Percentiles rank a stretch among this genome's conserved stretches.
Evolutionary conservation across 2,888 invertebrate species (phyloP).

Genomic region (Prosapia bicincta): DNA sequence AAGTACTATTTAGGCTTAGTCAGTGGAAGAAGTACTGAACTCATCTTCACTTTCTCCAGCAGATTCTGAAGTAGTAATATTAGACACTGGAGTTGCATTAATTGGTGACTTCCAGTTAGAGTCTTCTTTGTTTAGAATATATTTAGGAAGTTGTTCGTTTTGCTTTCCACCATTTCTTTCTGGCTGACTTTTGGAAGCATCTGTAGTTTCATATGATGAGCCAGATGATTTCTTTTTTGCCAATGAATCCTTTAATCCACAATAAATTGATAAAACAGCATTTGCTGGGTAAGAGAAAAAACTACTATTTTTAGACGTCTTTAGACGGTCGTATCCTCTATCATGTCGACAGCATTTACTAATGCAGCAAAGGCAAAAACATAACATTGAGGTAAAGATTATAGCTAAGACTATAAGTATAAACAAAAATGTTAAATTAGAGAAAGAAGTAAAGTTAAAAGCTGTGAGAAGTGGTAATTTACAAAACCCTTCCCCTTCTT

Average conservation of each 20-base stretch:
- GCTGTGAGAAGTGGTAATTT: not conserved
- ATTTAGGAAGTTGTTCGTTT: too few relatives aligned
- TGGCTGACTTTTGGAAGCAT: too few relatives aligned
- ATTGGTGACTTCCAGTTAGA: too few relatives aligned
- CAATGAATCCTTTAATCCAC: conserved; percentile 16
- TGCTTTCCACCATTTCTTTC: too few relatives aligned
- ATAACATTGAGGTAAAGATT: not conserved
- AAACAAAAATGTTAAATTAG: not conserved
- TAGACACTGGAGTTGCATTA: too few relatives aligned
- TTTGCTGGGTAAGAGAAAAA: not conserved
- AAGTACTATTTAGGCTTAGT: too few relatives aligned
- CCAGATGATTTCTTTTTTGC: not conserved
- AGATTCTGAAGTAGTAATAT: too few relatives aligned
- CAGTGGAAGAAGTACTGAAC: too few relatives aligned
- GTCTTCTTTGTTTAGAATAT: too few relatives aligned
- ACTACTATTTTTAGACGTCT: not conserved
- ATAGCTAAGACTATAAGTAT: not conserved
- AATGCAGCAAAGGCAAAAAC: not conserved
- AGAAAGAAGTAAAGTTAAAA: not conserved
- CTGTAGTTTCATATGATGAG: not conserved
- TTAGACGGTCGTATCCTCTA: not conserved
- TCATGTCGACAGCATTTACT: not conserved
- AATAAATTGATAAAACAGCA: conserved; percentile 16
- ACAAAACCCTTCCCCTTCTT: not conserved
- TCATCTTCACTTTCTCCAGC: too few relatives aligned